phyloP scores from a whole-genome alignment of 2,113 vertebrate species.

The Lepus europaeus region DNA sequence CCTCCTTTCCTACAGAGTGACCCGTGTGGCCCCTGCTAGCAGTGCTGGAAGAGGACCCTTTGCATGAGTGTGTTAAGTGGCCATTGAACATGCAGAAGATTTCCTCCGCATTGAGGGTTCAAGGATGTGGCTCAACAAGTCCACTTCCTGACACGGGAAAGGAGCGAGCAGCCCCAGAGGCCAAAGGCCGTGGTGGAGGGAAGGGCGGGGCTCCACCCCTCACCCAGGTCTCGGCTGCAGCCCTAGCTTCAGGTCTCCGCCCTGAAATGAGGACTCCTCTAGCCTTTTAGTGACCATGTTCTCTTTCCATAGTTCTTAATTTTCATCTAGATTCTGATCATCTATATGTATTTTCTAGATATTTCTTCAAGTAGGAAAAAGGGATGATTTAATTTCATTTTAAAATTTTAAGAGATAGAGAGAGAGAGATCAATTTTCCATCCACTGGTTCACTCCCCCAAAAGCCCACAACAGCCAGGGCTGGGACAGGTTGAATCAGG shows the following conservation, averaged over 20 bases:
- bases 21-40: neutral
- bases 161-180: neutral
- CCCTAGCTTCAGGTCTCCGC: neutral
- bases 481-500: too few relatives aligned
- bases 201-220: neutral
- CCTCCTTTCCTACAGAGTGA: slow-evolving; percentile 14
- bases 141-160: slow-evolving; percentile 3
- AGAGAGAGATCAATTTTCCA: too few relatives aligned
- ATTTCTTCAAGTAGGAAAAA: neutral
- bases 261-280: neutral
- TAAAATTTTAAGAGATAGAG: too few relatives aligned
- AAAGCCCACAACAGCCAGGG: too few relatives aligned
- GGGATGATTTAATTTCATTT: neutral
- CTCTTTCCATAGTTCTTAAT: neutral
- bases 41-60: neutral
- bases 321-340: neutral
- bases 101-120: slow-evolving; percentile 25
- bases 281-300: neutral
- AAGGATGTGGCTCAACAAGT: slow-evolving; percentile 45
- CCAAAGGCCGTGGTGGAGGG: neutral
- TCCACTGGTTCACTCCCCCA: too few relatives aligned
- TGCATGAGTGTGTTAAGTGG: neutral
- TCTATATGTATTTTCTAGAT: neutral
- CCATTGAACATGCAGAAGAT: slow-evolving; percentile 7
- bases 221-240: rapidly evolving